phyloP scores from a whole-genome alignment of 2,113 vertebrate species.

The Stomatorhinus ivindoensis region DNA sequence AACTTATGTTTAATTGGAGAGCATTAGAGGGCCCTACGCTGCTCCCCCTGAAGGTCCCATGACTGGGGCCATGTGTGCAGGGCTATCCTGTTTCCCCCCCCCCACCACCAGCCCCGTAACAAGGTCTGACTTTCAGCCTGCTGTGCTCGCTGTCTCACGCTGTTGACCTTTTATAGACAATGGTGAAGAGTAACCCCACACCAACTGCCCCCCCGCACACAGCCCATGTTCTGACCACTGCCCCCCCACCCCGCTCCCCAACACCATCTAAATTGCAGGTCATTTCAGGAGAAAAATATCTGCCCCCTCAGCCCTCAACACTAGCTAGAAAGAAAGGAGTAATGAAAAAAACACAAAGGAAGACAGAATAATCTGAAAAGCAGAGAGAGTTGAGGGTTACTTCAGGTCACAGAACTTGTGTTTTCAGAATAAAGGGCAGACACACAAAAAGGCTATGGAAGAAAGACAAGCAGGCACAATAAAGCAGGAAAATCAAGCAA shows the following conservation, averaged over 20 bases:
- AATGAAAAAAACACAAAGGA: conserved; percentile 18
- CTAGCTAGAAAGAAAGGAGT: conserved; percentile 6
- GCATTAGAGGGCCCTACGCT: conserved; percentile 59
- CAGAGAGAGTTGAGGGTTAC: conserved; percentile 31
- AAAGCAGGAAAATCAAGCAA: background rate
- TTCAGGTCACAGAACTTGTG: conserved; percentile 38
- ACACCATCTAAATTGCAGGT: conserved; percentile 33
- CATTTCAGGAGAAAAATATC: conserved; percentile 31
- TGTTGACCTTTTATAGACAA: conserved; percentile 42
- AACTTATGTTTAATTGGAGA: conserved; percentile 72
- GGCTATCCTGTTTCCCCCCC: conserved; percentile 72
- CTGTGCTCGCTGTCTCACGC: conserved; percentile 38
- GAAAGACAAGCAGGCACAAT: background rate
- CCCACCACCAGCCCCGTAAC: conserved; percentile 61
- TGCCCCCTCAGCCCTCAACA: conserved; percentile 15
- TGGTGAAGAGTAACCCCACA: conserved; percentile 39
- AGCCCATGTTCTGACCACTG: conserved; percentile 26
- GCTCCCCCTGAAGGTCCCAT: conserved; percentile 59
- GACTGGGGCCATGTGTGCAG: conserved; percentile 64
- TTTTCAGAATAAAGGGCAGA: conserved; percentile 29
- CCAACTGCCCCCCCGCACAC: conserved; percentile 73
- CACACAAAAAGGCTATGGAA: background rate
- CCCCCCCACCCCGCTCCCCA: background rate
- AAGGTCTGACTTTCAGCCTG: conserved; percentile 59
- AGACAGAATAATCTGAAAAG: background rate